Conservation (phyloP, 2,113 vertebrate species). For the Psilopogon haemacephalus region DNA sequence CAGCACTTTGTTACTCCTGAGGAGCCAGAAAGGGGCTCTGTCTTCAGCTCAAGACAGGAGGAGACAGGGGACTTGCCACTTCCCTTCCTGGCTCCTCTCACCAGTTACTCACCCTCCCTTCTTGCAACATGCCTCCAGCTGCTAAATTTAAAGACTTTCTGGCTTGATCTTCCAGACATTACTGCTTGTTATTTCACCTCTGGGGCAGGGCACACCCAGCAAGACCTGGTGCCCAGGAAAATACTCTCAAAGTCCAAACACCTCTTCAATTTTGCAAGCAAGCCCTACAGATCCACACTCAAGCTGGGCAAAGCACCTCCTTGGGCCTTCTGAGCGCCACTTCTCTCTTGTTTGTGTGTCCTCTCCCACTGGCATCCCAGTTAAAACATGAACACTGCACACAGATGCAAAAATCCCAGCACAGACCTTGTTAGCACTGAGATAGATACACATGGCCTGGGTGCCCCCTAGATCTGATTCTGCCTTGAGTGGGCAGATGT, state of each 20-base stretch:
- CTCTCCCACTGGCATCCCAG: not conserved
- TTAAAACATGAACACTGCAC: not conserved
- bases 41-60: slow-evolving; percentile 2
- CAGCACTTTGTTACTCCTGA: not conserved
- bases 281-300: not conserved
- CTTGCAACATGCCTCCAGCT: slow-evolving; percentile 22
- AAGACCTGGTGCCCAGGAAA: not conserved
- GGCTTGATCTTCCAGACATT: slow-evolving; percentile 49
- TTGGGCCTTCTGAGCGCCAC: not conserved
- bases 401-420: not conserved
- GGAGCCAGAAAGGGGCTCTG: not conserved
- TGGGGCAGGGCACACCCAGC: slow-evolving; percentile 8
- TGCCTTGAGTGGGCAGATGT: not conserved
- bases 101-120: slow-evolving; percentile 6
- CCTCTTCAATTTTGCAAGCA: not conserved
- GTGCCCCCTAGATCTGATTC: not conserved
- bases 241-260: not conserved
- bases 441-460: accelerated
- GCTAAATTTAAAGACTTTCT: slow-evolving; percentile 41
- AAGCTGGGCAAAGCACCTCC: not conserved
- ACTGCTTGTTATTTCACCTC: slow-evolving; percentile 43
- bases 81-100: slow-evolving; percentile 21
- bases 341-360: not conserved
- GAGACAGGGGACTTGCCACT: not conserved
- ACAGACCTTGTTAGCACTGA: not conserved